Evolutionary conservation across 1,140 invertebrate species (phyloP).

Genomic region (Trialeurodes vaporariorum): DNA sequence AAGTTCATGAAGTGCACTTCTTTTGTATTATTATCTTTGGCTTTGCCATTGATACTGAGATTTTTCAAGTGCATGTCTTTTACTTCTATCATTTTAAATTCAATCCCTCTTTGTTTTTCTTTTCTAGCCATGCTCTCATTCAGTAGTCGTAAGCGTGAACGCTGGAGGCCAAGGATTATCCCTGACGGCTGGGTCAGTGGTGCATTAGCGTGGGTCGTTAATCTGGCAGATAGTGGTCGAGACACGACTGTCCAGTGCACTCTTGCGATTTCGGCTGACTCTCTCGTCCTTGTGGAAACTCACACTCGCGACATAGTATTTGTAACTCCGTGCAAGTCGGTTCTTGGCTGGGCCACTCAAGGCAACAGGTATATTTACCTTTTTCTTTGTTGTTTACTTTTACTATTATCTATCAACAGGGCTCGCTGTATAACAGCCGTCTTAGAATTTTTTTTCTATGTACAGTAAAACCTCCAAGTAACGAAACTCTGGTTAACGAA

Average conservation of each 20-base stretch:
- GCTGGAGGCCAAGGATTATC: slow-evolving; percentile 48
- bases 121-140: slow-evolving; percentile 50
- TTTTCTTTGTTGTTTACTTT: no score
- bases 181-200: slow-evolving; percentile 54
- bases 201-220: slow-evolving; percentile 65
- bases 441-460: no score
- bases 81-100: no score
- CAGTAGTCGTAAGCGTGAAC: slow-evolving; percentile 58
- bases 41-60: no score
- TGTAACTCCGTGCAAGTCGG: slow-evolving; percentile 66
- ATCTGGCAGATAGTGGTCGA: slow-evolving; percentile 55
- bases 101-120: slow-evolving; percentile 16
- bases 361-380: slow-evolving; percentile 46
- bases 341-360: slow-evolving; percentile 69
- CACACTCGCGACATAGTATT: slow-evolving; percentile 71
- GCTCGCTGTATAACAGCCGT: no score
- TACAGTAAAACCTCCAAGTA: no score
- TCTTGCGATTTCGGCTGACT: slow-evolving; percentile 76
- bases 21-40: no score
- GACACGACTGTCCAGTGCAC: slow-evolving; percentile 62
- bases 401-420: no score
- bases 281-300: slow-evolving; percentile 77
- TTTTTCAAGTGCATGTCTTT: no score
- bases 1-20: no score
- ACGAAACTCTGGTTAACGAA: no score